Evolutionary conservation across 1,140 invertebrate species (phyloP).

Genomic region (Drosophila teissieri): DNA sequence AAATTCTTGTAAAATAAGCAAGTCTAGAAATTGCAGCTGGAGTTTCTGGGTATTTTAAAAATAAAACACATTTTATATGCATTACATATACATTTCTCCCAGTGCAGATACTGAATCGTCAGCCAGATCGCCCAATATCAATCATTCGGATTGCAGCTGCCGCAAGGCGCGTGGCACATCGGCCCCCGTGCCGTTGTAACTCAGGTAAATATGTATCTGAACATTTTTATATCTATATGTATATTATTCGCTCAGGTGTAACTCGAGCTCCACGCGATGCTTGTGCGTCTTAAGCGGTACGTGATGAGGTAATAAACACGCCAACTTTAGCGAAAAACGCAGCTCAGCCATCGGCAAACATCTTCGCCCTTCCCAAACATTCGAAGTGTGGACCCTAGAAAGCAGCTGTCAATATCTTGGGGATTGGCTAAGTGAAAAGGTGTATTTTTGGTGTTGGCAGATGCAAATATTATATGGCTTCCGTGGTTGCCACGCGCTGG

Average conservation of each 20-base stretch:
- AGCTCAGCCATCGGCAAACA: constrained; percentile 19
- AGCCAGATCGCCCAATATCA: constrained; percentile 72
- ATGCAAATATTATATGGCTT: constrained; percentile 30
- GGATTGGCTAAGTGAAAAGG: constrained; percentile 19
- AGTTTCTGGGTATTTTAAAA: no score
- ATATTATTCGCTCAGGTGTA: constrained; percentile 43
- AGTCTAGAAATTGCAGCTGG: no score
- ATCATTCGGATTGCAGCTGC: constrained; percentile 65
- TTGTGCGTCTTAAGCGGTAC: constrained; percentile 63
- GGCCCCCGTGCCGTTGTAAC: constrained; percentile 16
- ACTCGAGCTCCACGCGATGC: constrained; percentile 59
- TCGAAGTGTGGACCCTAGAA: constrained; percentile 12
- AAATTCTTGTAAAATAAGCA: no score
- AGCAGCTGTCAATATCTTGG: constrained; percentile 62
- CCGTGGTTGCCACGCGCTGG: neutral
- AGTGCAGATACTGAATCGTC: constrained; percentile 15
- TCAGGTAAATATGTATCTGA: constrained; percentile 7
- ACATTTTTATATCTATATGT: neutral
- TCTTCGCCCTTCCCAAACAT: constrained; percentile 37
- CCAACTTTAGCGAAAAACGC: constrained; percentile 49
- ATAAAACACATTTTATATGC: no score
- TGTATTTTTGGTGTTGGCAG: constrained; percentile 34
- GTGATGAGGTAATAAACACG: constrained; percentile 76
- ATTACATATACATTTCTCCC: neutral
- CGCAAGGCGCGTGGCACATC: constrained; percentile 39